phyloP scores from a whole-genome alignment of 2,888 invertebrate genomes.

The Hemaris fuciformis region DNA sequence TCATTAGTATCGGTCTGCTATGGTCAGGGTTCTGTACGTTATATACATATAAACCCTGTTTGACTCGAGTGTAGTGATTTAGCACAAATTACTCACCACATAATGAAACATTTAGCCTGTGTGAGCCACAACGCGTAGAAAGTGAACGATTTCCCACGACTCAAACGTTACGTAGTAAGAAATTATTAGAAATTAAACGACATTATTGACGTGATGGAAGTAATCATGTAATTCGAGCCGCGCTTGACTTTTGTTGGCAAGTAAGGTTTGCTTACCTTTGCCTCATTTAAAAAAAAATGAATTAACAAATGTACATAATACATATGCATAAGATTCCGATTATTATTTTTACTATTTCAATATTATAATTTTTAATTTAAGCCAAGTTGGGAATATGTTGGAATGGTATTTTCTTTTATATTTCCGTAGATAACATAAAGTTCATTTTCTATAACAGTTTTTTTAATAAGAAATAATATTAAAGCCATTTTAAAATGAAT shows the following conservation, averaged over 20 bases:
- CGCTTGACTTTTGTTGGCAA: not conserved
- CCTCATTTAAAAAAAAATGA: not conserved
- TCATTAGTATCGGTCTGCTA: not conserved
- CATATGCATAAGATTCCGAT: too few species aligned
- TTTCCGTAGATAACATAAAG: too few species aligned
- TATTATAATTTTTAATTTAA: too few species aligned
- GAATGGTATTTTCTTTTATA: too few species aligned
- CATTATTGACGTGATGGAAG: not conserved
- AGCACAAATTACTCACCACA: constrained; percentile 11
- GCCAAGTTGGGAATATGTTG: too few species aligned
- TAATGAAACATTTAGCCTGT: constrained; percentile 12
- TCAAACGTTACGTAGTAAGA: constrained; percentile 9
- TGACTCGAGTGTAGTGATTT: constrained; percentile 1
- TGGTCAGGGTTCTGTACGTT: not conserved
- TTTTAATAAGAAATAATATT: not conserved
- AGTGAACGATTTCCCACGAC: constrained; percentile 34
- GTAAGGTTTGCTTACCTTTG: not conserved
- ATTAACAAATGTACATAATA: too few species aligned
- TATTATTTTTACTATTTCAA: too few species aligned
- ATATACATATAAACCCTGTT: not conserved
- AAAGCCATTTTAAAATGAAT: not conserved
- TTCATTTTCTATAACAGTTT: too few species aligned
- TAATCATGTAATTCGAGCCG: not conserved
- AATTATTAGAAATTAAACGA: constrained; percentile 27
- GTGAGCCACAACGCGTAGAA: constrained; percentile 27